These are phyloP conservation scores for Drosophila mayaguana DNA, from an alignment of 2,888 invertebrate species.

Conservation along the genomic window DNA sequence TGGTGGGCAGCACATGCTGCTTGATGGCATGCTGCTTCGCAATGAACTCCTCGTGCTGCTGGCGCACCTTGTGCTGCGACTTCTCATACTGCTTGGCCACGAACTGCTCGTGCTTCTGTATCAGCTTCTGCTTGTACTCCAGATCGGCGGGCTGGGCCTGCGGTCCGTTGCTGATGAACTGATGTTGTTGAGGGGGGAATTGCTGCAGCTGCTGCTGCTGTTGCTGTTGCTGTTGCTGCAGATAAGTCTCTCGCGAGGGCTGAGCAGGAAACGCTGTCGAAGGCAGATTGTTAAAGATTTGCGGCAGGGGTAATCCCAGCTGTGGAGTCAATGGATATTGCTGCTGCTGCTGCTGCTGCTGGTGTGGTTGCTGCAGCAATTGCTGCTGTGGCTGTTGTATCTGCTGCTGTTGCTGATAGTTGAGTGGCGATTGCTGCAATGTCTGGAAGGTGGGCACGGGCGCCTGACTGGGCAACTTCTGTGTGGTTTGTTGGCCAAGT, in stretches of 20 bases:
- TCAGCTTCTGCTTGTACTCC: constrained; percentile 90
- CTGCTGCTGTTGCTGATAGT: constrained; percentile 63
- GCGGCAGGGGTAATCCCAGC: constrained; percentile 76
- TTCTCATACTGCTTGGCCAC: constrained; percentile 92
- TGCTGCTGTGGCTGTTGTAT: constrained; percentile 50
- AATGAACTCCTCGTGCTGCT: constrained; percentile 90
- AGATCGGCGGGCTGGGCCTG: constrained; percentile 86
- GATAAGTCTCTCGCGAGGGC: constrained; percentile 62
- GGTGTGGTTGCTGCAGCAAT: constrained; percentile 57
- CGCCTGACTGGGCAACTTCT: constrained; percentile 75
- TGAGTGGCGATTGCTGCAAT: constrained; percentile 63
- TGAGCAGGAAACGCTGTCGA: constrained; percentile 69
- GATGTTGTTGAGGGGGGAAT: constrained; percentile 55
- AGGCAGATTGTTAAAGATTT: constrained; percentile 69
- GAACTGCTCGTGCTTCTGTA: constrained; percentile 91
- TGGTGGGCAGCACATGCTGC: constrained; percentile 81
- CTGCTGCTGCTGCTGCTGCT: constrained; percentile 56
- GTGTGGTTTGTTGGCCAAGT: constrained; percentile 78
- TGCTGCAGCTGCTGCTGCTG: constrained; percentile 57
- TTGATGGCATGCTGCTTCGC: constrained; percentile 89
- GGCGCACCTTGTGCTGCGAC: constrained; percentile 91
- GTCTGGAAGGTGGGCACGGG: constrained; percentile 80
- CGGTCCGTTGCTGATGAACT: constrained; percentile 58
- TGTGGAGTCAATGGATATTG: constrained; percentile 75
- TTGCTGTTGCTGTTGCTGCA: constrained; percentile 60